Evolutionary conservation across 1,140 invertebrate genomes (phyloP).

Genomic region (Zaprionus inermis): DNA sequence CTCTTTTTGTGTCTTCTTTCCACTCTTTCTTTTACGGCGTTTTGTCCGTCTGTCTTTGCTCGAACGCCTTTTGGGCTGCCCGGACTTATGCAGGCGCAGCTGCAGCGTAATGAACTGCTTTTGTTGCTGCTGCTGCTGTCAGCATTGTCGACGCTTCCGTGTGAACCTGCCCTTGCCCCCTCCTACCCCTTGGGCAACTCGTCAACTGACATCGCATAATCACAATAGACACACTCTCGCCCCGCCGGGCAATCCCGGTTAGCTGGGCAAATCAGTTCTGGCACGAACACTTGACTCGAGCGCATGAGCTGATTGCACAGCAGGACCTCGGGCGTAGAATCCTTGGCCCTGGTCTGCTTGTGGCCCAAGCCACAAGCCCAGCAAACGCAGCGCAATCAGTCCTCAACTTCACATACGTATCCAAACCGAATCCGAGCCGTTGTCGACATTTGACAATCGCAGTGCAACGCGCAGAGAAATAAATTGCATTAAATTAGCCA

Average conservation of each 20-base stretch:
- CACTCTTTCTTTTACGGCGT: slow-evolving; percentile 15
- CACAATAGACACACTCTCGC: slow-evolving; percentile 66
- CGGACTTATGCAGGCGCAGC: slow-evolving; percentile 48
- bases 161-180: slow-evolving; percentile 26
- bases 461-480: slow-evolving; percentile 17
- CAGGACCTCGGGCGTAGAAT: slow-evolving; percentile 4
- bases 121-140: slow-evolving; percentile 25
- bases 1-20: background rate
- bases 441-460: slow-evolving; percentile 23
- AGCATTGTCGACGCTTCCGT: slow-evolving; percentile 62
- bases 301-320: slow-evolving; percentile 44
- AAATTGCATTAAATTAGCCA: slow-evolving; percentile 55
- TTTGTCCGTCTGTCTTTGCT: slow-evolving; percentile 53
- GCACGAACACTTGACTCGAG: slow-evolving; percentile 39
- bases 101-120: slow-evolving; percentile 60
- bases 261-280: slow-evolving; percentile 38
- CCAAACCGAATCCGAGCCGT: background rate
- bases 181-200: slow-evolving; percentile 44
- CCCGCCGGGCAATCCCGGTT: slow-evolving; percentile 52
- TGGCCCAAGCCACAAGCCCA: background rate
- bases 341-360: too few species aligned
- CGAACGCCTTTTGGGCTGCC: slow-evolving; percentile 60
- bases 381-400: too few species aligned
- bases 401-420: too few species aligned
- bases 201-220: slow-evolving; percentile 69